phyloP scores from a whole-genome alignment of 2,888 invertebrate genomes.

The Cephus nigrinus region DNA sequence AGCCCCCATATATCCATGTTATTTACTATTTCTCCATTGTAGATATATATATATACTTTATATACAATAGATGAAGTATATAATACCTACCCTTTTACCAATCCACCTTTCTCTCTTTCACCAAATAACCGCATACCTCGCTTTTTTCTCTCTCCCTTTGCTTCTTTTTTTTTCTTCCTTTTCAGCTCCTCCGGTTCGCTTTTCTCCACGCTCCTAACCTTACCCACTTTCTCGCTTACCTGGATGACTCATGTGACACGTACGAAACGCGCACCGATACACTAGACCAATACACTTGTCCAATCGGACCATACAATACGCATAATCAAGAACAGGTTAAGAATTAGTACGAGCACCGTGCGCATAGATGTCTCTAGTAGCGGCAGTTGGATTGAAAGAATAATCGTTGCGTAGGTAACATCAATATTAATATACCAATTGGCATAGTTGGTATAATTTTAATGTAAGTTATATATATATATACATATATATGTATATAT shows the following conservation, averaged over 20 bases:
- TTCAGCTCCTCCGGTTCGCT: constrained; percentile 10
- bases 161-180: not conserved
- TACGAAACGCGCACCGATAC: constrained; percentile 26
- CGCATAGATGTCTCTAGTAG: too few relatives aligned
- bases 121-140: too few relatives aligned
- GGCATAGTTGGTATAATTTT: too few relatives aligned
- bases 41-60: too few relatives aligned
- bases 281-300: constrained; percentile 16
- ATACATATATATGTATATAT: too few relatives aligned
- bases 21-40: too few relatives aligned
- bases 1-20: too few relatives aligned
- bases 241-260: constrained; percentile 43
- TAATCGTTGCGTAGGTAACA: too few relatives aligned
- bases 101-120: not conserved
- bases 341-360: not conserved
- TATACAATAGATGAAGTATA: constrained; percentile 3
- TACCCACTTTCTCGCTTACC: constrained; percentile 28
- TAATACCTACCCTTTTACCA: constrained; percentile 9
- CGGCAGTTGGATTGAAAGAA: too few relatives aligned
- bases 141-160: constrained; percentile 23
- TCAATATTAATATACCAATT: too few relatives aligned
- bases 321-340: constrained; percentile 22
- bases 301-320: too few relatives aligned
- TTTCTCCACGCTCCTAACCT: not conserved
- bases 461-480: too few relatives aligned